These are phyloP conservation scores for Pachyuromys duprasi DNA, from an alignment of 2,797 vertebrate genomes.

Conservation along the genomic window DNA sequence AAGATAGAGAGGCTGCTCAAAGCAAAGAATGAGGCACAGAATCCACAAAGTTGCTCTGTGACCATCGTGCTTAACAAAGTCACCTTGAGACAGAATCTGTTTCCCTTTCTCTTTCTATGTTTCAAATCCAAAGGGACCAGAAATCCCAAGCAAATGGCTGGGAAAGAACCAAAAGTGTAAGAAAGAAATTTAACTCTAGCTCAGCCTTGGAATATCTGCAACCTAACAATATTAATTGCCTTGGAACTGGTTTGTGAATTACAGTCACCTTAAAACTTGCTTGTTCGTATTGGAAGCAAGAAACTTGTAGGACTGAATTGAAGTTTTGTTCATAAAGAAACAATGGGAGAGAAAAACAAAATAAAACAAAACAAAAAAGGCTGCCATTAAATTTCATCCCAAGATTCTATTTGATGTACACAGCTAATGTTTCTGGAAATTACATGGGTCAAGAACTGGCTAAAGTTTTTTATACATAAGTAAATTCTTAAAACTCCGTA, in stretches of 20 bases:
- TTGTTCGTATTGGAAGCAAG: constrained; percentile 5
- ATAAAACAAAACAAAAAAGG: not conserved
- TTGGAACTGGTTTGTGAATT: constrained; percentile 41
- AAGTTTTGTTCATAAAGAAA: constrained; percentile 41
- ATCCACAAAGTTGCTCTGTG: not conserved
- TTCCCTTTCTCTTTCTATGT: not conserved
- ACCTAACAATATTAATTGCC: not conserved
- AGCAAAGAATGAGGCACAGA: not conserved
- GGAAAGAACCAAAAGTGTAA: not conserved
- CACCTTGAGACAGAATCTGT: constrained; percentile 1
- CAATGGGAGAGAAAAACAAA: not conserved
- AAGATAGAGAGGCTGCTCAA: not conserved
- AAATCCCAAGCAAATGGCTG: not conserved
- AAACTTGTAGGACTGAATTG: not conserved
- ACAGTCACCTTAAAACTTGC: constrained; percentile 32
- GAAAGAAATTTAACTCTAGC: constrained; percentile 18
- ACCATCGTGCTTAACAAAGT: constrained; percentile 8
- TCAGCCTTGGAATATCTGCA: constrained; percentile 22
- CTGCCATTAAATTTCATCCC: constrained; percentile 44
- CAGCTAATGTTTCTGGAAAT: constrained; percentile 53
- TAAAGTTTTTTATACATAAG: constrained; percentile 31
- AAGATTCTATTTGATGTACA: constrained; percentile 41
- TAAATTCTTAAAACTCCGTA: constrained; percentile 56
- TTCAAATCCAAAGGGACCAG: constrained; percentile 13
- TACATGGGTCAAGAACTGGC: constrained; percentile 33